A percentile compares a stretch with the other conserved stretches of the same genome.
Conservation (phyloP, 2,888 invertebrate species). For the Drosophila aldrichi region DNA sequence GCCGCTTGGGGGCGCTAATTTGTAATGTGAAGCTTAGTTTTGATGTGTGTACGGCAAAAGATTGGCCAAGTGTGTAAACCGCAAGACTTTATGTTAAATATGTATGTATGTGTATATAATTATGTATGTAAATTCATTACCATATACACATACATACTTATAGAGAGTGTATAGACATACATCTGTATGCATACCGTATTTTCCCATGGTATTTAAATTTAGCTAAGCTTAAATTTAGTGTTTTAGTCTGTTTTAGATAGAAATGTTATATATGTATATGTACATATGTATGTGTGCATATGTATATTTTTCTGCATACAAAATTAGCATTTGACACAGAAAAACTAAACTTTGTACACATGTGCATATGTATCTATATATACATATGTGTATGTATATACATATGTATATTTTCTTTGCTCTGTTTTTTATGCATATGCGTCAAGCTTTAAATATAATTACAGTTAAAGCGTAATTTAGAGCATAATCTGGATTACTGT, state of each 20-base stretch:
- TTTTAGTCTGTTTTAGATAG: not conserved
- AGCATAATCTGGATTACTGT: conserved; percentile 3
- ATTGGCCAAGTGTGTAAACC: conserved; percentile 41
- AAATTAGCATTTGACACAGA: not conserved
- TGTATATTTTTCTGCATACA: not conserved
- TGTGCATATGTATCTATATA: not conserved
- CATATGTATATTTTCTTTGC: not conserved
- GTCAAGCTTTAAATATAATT: not conserved
- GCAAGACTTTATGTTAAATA: conserved; percentile 23
- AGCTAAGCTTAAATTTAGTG: not conserved
- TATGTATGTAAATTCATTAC: not conserved
- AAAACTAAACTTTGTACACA: not conserved
- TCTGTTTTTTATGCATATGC: not conserved
- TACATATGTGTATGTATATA: too few relatives aligned
- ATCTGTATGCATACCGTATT: not conserved
- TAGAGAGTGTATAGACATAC: too few relatives aligned
- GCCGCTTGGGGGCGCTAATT: conserved; percentile 79
- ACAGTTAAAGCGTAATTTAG: not conserved
- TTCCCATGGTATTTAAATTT: conserved; percentile 1
- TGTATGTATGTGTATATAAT: not conserved
- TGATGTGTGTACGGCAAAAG: conserved; percentile 47
- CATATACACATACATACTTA: not conserved
- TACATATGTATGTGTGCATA: not conserved
- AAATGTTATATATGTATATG: not conserved
- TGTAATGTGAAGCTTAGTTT: conserved; percentile 61